Base-by-base conservation (phyloP, 2,888 invertebrate species). In the Osmoderma eremita region DNA sequence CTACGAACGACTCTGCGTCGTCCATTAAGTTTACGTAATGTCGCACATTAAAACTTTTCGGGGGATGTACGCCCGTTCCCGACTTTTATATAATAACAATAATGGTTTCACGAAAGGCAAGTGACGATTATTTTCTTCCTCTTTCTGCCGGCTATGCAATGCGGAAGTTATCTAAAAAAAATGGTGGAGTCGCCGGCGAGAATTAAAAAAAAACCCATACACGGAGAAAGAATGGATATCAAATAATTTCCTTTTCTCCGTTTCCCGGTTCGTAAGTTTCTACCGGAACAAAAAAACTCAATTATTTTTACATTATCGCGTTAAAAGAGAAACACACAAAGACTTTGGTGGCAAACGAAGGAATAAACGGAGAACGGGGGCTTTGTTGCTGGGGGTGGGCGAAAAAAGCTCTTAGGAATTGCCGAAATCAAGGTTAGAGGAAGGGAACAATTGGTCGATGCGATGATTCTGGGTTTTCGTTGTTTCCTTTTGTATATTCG, bases 351-450 rank as follows among this genome's bases (percentile, higher is more conserved):
- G 30, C 12, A 24, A 18, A 45, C 3, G 30, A 61, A 45, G 39
- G 12, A 45, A 61, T 15, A 41, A 20, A n/a, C 13, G 20, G 24
- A 22, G 42, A 15, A 15, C 13, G 38, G 38, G 17, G 17, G 58
- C 13, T 45, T 61, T 61, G 58, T 61, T 61, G 45, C 12, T n/a
- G 17, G 17, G 45, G 24, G 30, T 30, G 30, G 5, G 51, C 24
- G n/a, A 63, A 63, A 63, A 63, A 63, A 63, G 51, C 63, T 63
- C 51, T 63, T 63, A 63, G 18, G 42, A 51, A 51, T 24, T 22
- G 17, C 42, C 36, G 30, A 63, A 63, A 51, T 51, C 63, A 63
- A 63, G 63, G 63, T 39, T 42, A 63, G 22, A 18, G 6, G 51
- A 53, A 42, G 41, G 18, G 18, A 63, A 63, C 63, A 63, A 63